Evolutionary conservation across 2,113 vertebrate genomes (phyloP).

Genomic region (Lophotis ruficrista): DNA sequence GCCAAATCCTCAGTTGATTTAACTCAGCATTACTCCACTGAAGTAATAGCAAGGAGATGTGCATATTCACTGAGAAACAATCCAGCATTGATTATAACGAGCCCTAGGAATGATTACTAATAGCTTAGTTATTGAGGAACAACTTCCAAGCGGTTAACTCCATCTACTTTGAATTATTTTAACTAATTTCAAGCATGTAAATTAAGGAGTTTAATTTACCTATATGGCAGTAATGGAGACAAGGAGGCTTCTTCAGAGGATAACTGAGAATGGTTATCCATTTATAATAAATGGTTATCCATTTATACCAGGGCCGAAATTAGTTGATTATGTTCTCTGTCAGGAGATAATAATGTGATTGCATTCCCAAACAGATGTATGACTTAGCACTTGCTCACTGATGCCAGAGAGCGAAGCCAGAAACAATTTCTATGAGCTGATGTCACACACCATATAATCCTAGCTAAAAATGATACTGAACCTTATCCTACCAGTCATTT

Average conservation of each 20-base stretch:
- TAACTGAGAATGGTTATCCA: slow-evolving; percentile 65
- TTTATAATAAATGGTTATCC: slow-evolving; percentile 67
- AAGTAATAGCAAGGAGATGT: slow-evolving; percentile 53
- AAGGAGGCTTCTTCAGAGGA: slow-evolving; percentile 49
- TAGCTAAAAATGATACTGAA: slow-evolving; percentile 19
- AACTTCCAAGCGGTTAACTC: slow-evolving; percentile 57
- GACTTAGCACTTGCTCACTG: slow-evolving; percentile 60
- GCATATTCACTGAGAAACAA: slow-evolving; percentile 62
- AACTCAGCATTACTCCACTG: slow-evolving; percentile 10
- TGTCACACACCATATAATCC: slow-evolving; percentile 25
- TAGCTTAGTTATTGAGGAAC: slow-evolving; percentile 66
- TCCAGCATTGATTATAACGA: slow-evolving; percentile 65
- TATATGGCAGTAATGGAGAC: slow-evolving; percentile 39
- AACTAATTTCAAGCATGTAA: slow-evolving; percentile 64
- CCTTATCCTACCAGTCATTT: background rate
- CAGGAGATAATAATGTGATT: slow-evolving; percentile 71
- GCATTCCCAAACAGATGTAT: slow-evolving; percentile 68
- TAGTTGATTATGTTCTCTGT: slow-evolving; percentile 71
- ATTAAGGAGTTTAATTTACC: slow-evolving; percentile 65
- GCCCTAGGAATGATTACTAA: slow-evolving; percentile 66
- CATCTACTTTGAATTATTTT: slow-evolving; percentile 64
- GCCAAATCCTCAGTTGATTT: slow-evolving; percentile 50
- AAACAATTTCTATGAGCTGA: slow-evolving; percentile 44
- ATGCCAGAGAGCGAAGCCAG: slow-evolving; percentile 61
- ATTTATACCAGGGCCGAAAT: slow-evolving; percentile 62